Evolutionary conservation across 2,113 vertebrate genomes (phyloP).

Genomic region (Haemorhous mexicanus): DNA sequence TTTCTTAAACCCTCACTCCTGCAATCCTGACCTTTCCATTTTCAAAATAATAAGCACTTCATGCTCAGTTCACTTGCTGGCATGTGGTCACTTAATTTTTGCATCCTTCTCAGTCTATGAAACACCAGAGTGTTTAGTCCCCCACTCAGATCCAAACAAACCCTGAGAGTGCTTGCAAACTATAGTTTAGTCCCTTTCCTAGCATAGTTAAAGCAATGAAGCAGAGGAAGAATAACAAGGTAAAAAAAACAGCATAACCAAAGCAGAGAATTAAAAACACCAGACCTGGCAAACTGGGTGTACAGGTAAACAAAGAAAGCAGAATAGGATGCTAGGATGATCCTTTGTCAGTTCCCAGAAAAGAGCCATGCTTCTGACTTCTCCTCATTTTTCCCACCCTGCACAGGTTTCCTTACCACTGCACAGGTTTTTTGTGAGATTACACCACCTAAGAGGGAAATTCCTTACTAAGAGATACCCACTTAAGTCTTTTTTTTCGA

Average conservation of each 20-base stretch:
- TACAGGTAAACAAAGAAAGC: neutral
- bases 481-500: neutral
- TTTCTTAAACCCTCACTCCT: slow-evolving; percentile 21
- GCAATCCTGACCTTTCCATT: slow-evolving; percentile 27
- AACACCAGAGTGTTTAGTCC: neutral
- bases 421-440: neutral
- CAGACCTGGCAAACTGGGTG: neutral
- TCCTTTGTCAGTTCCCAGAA: neutral
- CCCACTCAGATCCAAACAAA: neutral
- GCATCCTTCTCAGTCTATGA: neutral
- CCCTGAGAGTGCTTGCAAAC: neutral
- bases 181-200: neutral
- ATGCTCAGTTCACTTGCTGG: slow-evolving; percentile 13
- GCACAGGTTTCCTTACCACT: neutral
- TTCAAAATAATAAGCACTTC: slow-evolving; percentile 46
- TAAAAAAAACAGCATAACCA: neutral
- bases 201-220: neutral
- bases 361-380: neutral
- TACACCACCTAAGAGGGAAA: neutral
- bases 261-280: neutral
- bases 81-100: neutral
- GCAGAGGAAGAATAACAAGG: neutral
- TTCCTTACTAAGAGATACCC: neutral
- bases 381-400: neutral
- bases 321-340: neutral